Percentiles rank a stretch among this genome's conserved stretches.
Evolutionary conservation across 2,113 vertebrate species (phyloP).

Genomic region (Calidris pugnax): DNA sequence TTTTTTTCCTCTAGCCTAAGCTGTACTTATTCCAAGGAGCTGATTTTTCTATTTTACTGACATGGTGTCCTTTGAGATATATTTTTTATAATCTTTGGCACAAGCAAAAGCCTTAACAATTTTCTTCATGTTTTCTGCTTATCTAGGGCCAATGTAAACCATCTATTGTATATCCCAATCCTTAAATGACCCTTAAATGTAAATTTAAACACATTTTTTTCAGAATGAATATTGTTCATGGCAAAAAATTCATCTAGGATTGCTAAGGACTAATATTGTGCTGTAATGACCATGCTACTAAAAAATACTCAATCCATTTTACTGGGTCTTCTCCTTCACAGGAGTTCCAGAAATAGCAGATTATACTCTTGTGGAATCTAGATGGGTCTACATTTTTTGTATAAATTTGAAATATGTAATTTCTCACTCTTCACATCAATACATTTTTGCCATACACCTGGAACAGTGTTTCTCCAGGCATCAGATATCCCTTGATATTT

Average conservation of each 20-base stretch:
- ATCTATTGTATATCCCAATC: slow-evolving; percentile 15
- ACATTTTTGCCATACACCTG: background rate
- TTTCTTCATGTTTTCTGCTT: slow-evolving; percentile 39
- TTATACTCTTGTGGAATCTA: background rate
- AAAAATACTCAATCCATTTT: background rate
- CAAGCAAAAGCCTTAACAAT: slow-evolving; percentile 12
- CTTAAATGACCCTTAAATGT: slow-evolving; percentile 37
- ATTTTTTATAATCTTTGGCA: slow-evolving; percentile 45
- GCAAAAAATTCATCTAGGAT: background rate
- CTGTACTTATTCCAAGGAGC: slow-evolving; percentile 5
- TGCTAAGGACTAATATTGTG: background rate
- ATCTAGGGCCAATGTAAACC: slow-evolving; percentile 11
- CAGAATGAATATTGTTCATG: background rate
- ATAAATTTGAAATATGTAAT: background rate
- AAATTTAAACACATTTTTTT: slow-evolving; percentile 31
- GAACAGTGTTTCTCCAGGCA: background rate
- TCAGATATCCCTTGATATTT: background rate
- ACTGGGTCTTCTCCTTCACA: background rate
- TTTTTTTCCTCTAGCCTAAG: background rate
- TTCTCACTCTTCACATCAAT: background rate
- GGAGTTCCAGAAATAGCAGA: background rate
- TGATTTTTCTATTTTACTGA: background rate
- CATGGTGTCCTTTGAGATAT: background rate
- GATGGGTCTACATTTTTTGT: background rate
- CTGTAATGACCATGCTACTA: background rate